Evolutionary conservation across 2,113 vertebrate genomes (phyloP), one percentile per base, ranked within the genome.

Genomic region (Tachycineta bicolor): DNA sequence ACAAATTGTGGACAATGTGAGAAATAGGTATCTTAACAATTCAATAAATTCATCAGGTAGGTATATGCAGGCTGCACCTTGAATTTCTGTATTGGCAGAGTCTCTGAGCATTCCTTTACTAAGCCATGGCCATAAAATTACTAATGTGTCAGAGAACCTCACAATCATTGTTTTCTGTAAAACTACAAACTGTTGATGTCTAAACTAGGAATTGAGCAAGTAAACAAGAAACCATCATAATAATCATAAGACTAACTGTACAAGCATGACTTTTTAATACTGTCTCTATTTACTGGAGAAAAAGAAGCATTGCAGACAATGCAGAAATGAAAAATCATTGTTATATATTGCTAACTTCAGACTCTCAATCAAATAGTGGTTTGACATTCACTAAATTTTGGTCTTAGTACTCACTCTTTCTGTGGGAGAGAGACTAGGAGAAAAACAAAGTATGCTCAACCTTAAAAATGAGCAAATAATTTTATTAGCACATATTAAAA

Each of bases 61-160:
- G 1, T 26, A 26, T 0, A 1, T 59, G 18, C 10, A 67, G 13
- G 14, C 3, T 1, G 1, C 4, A 62, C 2, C 10, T 41, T 63
- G 22, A 60, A 14, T 69, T 46, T 75, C 75, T 63, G 12, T 79
- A 26, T 24, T 64, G 13, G 12, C 12, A 52, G 29, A 20, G 5
- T 49, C 3, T 46, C 24, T 79, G 39, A 50, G 3, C 9, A 29
- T 75, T 82, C 16, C 9, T 83, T 3, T 4, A 63, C 11, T 33
- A 82, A 82, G 39, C 6, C 2, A 3, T 26, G 25, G n/a, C 10
- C 24, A 46, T 33, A 75, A 71, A 84, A 75, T 43, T 53, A 58
- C 6, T 53, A 20, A 12, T 21, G 5, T 60, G 11, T 43, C 37
- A 56, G 34, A 73, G 6, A 1, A 55, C 11, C 34, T 75, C 68